phyloP scores from a whole-genome alignment of 2,797 vertebrate species.

The Hyperoplus immaculatus region DNA sequence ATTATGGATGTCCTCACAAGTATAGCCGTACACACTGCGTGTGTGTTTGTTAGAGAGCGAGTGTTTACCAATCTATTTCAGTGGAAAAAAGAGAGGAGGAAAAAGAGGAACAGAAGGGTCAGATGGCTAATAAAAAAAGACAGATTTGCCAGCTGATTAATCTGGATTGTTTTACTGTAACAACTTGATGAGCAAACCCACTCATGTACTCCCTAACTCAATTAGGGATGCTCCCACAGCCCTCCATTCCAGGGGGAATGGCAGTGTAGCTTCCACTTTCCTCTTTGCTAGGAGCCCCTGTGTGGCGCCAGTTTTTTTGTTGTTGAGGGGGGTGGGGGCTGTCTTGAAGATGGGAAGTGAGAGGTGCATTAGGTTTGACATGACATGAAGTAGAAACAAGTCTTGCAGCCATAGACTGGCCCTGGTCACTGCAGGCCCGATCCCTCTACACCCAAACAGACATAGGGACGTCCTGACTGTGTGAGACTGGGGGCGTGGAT shows the following conservation, averaged over 20 bases:
- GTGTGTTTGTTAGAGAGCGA: not conserved
- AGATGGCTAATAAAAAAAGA: conserved; percentile 75
- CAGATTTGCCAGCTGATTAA: conserved; percentile 69
- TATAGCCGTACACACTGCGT: no score
- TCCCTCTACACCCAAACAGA: conserved; percentile 28
- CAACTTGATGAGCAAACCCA: conserved; percentile 83
- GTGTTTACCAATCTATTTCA: conserved; percentile 1
- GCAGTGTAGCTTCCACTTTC: conserved; percentile 48
- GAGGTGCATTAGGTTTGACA: conserved; percentile 52
- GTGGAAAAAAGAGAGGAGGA: conserved; percentile 29
- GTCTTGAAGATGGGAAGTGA: conserved; percentile 43
- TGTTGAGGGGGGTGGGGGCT: conserved; percentile 53
- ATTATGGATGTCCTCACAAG: no score
- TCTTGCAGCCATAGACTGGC: conserved; percentile 24
- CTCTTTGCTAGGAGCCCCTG: conserved; percentile 48
- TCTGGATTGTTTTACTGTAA: conserved; percentile 77
- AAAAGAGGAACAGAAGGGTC: conserved; percentile 50
- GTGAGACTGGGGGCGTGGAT: conserved; percentile 57
- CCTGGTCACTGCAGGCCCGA: conserved; percentile 59
- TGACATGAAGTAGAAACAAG: conserved; percentile 49
- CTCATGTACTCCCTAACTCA: conserved; percentile 81
- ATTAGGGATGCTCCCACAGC: conserved; percentile 79
- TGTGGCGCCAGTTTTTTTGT: conserved; percentile 64
- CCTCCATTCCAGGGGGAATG: conserved; percentile 64
- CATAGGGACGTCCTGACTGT: conserved; percentile 57